Evolutionary conservation across 1,140 invertebrate genomes (phyloP).

Genomic region (Drusus annulatus): DNA sequence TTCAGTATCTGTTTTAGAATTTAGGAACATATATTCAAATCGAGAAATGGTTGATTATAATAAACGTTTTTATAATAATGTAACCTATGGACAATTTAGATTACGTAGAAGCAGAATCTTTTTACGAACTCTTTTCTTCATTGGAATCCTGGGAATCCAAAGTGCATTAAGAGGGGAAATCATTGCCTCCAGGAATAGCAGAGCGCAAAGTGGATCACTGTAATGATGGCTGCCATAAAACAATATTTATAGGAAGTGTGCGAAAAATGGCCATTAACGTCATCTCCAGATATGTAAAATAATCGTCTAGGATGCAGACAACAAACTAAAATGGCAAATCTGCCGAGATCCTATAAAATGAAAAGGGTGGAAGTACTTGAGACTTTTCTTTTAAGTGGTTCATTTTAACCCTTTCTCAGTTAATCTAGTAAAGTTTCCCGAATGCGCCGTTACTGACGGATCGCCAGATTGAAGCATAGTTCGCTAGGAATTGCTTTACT

Average conservation of each 20-base stretch:
- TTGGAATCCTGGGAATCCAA: too few relatives aligned
- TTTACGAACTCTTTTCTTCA: too few relatives aligned
- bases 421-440: background rate
- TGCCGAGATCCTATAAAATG: too few relatives aligned
- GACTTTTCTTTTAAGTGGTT: conserved; percentile 19
- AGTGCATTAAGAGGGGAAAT: too few relatives aligned
- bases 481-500: background rate
- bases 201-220: conserved; percentile 19
- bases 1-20: too few relatives aligned
- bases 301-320: background rate
- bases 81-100: too few relatives aligned
- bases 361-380: background rate
- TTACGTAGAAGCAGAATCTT: too few relatives aligned
- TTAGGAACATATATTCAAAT: too few relatives aligned
- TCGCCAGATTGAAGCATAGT: conserved; percentile 22
- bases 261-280: conserved; percentile 28
- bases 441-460: conserved; percentile 5
- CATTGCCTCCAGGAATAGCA: background rate
- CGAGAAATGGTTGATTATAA: too few relatives aligned
- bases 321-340: too few relatives aligned
- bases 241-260: conserved; percentile 41
- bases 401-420: background rate
- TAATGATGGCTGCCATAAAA: conserved; percentile 39
- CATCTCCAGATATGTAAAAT: background rate
- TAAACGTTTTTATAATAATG: too few relatives aligned